A percentile compares a stretch with the other conserved stretches of the same genome.
Conservation (phyloP, 2,888 invertebrate species). For the Entomobrya multifasciata region DNA sequence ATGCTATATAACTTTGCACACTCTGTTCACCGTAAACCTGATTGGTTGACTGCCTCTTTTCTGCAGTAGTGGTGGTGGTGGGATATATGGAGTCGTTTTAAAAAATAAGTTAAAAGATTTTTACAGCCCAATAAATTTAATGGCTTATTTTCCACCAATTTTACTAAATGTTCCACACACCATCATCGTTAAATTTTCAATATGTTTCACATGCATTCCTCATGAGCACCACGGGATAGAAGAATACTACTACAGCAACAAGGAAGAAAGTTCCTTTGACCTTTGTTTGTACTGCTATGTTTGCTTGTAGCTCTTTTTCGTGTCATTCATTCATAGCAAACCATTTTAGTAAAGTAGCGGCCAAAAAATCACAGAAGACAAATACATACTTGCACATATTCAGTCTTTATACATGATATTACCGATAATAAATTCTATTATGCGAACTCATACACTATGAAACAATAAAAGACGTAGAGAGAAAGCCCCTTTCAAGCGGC, state of each 20-base stretch:
- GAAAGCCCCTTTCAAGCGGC: background rate
- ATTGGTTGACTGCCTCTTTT: background rate
- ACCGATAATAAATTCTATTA: background rate
- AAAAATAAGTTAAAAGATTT: slow-evolving; percentile 42
- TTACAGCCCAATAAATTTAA: slow-evolving; percentile 64
- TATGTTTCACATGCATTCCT: no score
- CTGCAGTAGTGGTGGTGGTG: background rate
- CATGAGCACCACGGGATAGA: no score
- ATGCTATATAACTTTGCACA: background rate
- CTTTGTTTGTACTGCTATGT: slow-evolving; percentile 14
- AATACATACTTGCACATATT: no score
- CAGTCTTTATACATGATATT: no score
- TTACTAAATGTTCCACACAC: slow-evolving; percentile 31
- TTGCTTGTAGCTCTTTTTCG: background rate
- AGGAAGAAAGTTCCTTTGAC: slow-evolving; percentile 58
- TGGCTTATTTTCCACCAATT: slow-evolving; percentile 51
- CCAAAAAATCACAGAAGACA: no score
- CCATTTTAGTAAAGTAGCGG: background rate
- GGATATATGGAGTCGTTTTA: background rate
- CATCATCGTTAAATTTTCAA: slow-evolving; percentile 18
- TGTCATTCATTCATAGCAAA: background rate
- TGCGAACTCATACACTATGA: slow-evolving; percentile 13
- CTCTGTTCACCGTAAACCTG: background rate
- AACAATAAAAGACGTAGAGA: slow-evolving; percentile 5
- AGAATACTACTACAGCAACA: no score